Base-by-base conservation (phyloP, 2,797 vertebrate genomes). In the Mormyrops boulengeri region DNA sequence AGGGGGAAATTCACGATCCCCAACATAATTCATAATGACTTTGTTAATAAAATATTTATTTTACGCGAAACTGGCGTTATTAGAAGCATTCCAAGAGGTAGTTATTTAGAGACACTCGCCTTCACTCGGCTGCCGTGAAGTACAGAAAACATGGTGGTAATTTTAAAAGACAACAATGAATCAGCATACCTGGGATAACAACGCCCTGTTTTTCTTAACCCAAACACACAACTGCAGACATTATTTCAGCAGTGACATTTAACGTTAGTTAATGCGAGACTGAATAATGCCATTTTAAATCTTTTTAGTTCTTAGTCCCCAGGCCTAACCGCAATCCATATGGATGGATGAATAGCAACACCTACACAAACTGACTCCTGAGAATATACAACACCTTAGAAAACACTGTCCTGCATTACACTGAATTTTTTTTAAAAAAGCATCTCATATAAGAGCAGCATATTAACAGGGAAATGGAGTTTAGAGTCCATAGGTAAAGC, bases 21-120 rank as follows among this genome's bases (percentile, higher is more conserved):
- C 89, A 73, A 80, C 73, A 89, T 88, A 88, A 49, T 80, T 60
- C 73, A 90, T 90, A 89, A 90, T 44, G 85, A 86, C 44, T 69
- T 88, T 80, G 53, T 47, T 89, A 69, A 88, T 82, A 69, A 89
- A 80, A 88, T 38, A 88, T 85, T 88, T 88, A 87, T 85, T 49
- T 0, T 57, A 88, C 44, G 62, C 47, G 85, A 53, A 80, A 22
- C 60, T 77, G 77, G 84, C 87, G 77, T 66, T 53, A 47, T 88
- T 88, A 85, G 77, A 89, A 87, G 77, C 88, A 85, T 38, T 88
- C 55, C 85, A 3, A 55, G 60, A 89, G 89, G 89, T 49, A 44
- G 85, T 89, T 49, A 86, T 47, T 73, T 88, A 84, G 84, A 85
- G 84, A 62, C 9, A 34, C 55, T 49, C 47, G 69, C 57, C 47